Conservation (phyloP, 1,140 invertebrate genomes). For the Panagrolaimus sp. region DNA sequence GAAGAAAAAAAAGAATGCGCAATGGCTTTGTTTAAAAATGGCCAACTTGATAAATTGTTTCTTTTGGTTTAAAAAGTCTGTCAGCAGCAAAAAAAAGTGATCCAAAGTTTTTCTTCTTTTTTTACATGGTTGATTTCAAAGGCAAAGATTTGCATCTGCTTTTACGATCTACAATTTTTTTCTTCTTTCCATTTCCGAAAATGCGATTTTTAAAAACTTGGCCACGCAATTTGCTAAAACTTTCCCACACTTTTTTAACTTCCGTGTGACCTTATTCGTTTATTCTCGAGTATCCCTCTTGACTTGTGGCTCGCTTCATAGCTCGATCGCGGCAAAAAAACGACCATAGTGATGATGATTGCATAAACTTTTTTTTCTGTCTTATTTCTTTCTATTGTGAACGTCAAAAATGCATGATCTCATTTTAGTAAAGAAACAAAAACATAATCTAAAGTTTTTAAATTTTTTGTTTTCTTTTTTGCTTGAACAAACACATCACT, state of each 20-base stretch:
- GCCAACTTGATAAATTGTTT: no score
- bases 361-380: no score
- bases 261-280: neutral
- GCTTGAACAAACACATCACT: no score
- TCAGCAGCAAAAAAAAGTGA: neutral
- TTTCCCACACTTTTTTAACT: conserved; percentile 9
- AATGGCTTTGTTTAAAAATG: no score
- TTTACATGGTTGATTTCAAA: neutral
- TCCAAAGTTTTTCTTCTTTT: neutral
- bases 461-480: neutral
- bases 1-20: no score
- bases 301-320: neutral
- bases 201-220: neutral
- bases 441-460: neutral
- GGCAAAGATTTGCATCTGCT: neutral
- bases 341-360: no score
- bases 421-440: neutral
- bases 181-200: conserved; percentile 1
- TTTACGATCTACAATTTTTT: neutral
- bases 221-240: neutral
- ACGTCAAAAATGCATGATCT: conserved; percentile 1
- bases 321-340: neutral
- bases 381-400: neutral
- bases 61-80: no score
- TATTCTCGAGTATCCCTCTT: conserved; percentile 2